phyloP scores from a whole-genome alignment of 2,113 vertebrate species.

The Perca flavescens region DNA sequence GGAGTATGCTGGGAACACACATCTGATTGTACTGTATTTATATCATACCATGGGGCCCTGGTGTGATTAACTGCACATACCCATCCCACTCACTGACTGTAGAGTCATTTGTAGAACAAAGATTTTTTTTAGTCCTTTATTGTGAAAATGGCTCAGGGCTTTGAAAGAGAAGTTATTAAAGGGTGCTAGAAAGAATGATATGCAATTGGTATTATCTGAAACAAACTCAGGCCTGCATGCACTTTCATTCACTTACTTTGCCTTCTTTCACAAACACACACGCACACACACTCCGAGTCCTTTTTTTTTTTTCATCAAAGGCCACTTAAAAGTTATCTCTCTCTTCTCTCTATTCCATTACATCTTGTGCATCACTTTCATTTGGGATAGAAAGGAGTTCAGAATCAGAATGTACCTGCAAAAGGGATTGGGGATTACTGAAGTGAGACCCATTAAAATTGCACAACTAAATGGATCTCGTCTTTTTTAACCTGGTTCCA shows the following conservation, averaged over 20 bases:
- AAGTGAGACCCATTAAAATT: constrained; percentile 44
- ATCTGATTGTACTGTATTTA: constrained; percentile 29
- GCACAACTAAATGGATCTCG: constrained; percentile 31
- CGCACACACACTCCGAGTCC: constrained; percentile 4
- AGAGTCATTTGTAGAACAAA: background rate
- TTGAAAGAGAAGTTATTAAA: constrained; percentile 32
- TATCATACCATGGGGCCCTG: constrained; percentile 14
- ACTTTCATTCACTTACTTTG: constrained; percentile 17
- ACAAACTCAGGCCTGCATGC: constrained; percentile 25
- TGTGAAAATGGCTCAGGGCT: constrained; percentile 24
- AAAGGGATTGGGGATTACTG: constrained; percentile 23
- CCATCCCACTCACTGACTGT: background rate
- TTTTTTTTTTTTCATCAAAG: constrained; percentile 55
- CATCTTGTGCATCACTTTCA: constrained; percentile 54
- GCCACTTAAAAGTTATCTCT: constrained; percentile 62
- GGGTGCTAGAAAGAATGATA: constrained; percentile 13
- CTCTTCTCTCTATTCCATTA: constrained; percentile 51
- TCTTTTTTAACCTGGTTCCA: constrained; percentile 11
- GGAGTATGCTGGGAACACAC: constrained; percentile 26
- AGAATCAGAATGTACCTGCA: constrained; percentile 30
- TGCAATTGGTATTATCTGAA: constrained; percentile 37
- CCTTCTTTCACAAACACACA: background rate
- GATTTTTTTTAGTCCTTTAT: background rate
- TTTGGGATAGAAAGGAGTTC: constrained; percentile 41
- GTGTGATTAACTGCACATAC: constrained; percentile 28